Percentiles rank a stretch among this genome's conserved stretches.
phyloP scores from a whole-genome alignment of 2,888 invertebrate genomes.

The Temnothorax ravouxi region DNA sequence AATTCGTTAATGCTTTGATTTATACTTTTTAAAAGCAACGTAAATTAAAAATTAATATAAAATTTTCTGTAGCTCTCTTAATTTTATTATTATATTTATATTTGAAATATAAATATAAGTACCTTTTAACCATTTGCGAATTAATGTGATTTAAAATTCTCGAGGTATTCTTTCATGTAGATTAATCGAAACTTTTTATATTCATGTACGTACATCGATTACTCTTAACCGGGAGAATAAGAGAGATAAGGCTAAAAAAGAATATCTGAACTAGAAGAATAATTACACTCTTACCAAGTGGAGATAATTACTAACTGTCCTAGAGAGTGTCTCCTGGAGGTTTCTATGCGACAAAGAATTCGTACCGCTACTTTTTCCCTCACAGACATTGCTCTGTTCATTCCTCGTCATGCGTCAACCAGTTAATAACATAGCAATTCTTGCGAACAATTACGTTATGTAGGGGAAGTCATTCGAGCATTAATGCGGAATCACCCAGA shows the following conservation, averaged over 20 bases:
- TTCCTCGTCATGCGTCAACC: conserved; percentile 38
- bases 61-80: not conserved
- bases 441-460: conserved; percentile 43
- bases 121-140: not conserved
- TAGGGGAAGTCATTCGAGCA: not conserved
- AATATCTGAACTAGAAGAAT: conserved; percentile 47
- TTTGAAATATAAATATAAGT: not conserved
- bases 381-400: conserved; percentile 53
- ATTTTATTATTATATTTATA: not conserved
- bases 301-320: conserved; percentile 53
- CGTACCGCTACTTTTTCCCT: conserved; percentile 12
- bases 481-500: conserved; percentile 35
- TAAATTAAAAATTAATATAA: not conserved
- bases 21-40: conserved; percentile 1
- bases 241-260: conserved; percentile 44
- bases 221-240: conserved; percentile 35
- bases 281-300: conserved; percentile 53
- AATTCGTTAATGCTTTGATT: not conserved
- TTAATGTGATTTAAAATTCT: conserved; percentile 15
- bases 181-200: conserved; percentile 21
- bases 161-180: not conserved
- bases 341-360: conserved; percentile 57
- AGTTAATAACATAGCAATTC: conserved; percentile 58
- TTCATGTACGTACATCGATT: conserved; percentile 22
- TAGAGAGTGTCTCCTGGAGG: conserved; percentile 27